phyloP scores from a whole-genome alignment of 2,113 vertebrate species.

The Chaetops frenatus region DNA sequence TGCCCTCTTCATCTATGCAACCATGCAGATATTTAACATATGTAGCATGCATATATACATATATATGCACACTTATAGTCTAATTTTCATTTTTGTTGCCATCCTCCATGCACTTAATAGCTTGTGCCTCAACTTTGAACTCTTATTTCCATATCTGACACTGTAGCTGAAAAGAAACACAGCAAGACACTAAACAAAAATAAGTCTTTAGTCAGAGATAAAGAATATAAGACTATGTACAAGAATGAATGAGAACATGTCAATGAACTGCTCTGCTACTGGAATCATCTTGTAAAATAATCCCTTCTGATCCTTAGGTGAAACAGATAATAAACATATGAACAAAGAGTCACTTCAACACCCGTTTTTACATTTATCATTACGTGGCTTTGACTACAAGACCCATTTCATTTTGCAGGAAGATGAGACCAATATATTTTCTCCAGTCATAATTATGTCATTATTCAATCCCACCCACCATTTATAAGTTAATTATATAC shows the following conservation, averaged over 20 bases:
- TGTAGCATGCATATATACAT: neutral
- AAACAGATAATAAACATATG: neutral
- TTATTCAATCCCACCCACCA: neutral
- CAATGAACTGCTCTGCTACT: neutral
- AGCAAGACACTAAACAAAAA: neutral
- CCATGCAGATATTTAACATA: neutral
- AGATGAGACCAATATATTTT: neutral
- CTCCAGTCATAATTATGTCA: neutral
- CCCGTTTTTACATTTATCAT: neutral
- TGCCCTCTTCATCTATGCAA: neutral
- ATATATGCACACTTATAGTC: neutral
- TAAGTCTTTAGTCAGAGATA: neutral
- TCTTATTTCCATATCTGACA: neutral
- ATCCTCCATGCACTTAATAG: neutral
- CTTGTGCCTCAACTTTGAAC: neutral
- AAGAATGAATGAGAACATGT: neutral
- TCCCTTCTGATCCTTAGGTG: neutral
- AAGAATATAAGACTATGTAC: neutral
- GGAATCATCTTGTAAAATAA: neutral
- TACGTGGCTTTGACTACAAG: neutral
- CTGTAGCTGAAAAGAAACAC: neutral
- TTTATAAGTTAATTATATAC: neutral
- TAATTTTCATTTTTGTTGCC: neutral
- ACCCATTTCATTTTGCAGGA: neutral
- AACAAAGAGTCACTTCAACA: neutral